Evolutionary conservation across 2,113 vertebrate species (phyloP), one percentile per base, ranked within the genome.

Genomic region (Osmerus eperlanus): DNA sequence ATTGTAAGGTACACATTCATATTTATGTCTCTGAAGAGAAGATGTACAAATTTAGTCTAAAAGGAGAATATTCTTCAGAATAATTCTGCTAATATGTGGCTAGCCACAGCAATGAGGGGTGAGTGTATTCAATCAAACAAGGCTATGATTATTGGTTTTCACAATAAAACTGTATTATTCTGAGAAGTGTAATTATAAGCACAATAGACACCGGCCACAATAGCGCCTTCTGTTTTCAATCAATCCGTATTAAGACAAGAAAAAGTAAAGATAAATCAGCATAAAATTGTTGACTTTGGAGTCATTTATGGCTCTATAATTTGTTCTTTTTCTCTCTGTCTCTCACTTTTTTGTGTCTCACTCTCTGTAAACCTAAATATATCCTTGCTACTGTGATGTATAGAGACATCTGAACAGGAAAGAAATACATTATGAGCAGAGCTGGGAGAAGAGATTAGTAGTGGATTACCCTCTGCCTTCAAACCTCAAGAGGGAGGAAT

Each of bases 1-100:
- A 86, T 79, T 5, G 75, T 80, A 65, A 63, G 8, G n/a, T 59
- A 52, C 32, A 67, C 68, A 84, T 80, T 81, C 81, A 87, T 85
- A 85, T 88, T 76, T 76, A 81, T 81, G 62, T 53, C 79, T 78
- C 59, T 54, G 25, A 23, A 74, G 41, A 53, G 75, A 69, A 74
- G 62, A 80, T 83, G 74, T 36, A 71, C 66, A 78, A 53, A 74
- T 77, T 19, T 23, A 72, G 56, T 81, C 64, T 55, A 76, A 81
- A 28, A 2, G 28, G 61, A 63, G 25, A 9, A 25, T 23, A 68
- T 71, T 73, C 64, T 75, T 78, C 60, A 80, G 52, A 82, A 71
- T 67, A 5, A 83, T 68, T 66, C 60, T 18, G 54, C 67, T 85
- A 81, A 84, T 83, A 72, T 83, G 77, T 67, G 68, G 71, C 29